Evolutionary conservation across 1,140 invertebrate species (phyloP), one percentile per base, ranked within the genome.

Genomic region (Drosophila yakuba): DNA sequence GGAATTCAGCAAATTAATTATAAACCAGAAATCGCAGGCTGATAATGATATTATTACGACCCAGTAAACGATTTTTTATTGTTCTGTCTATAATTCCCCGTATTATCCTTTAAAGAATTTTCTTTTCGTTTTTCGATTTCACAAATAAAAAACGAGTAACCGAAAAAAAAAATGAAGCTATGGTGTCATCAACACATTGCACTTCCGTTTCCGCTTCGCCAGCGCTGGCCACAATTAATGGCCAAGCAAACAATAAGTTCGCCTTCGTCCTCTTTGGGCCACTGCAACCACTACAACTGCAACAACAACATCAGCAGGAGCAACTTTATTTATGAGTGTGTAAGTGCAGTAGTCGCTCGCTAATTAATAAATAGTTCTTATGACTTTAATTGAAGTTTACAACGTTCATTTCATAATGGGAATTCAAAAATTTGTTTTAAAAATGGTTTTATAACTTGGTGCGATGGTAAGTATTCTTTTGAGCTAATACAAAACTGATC

Each of bases 141-240:
- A 72, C 35, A 47, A 64, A 51, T 44, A 61, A 62, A 68, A 50
- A 59, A 59, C 20, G 28, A 25, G 32, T 20, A 61, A 47, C 38
- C 43, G 20, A 63, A 63, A 54, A 68, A 63, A 54, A 48, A 45
- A 54, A 50, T 35, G 35, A 60, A 51, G 47, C 43, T 17, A 48
- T 78, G 78, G 74, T 85, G 78, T 86, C 74, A 86, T 62, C 60
- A 78, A 75, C 81, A 86, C 78, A 81, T 81, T 86, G 81, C 81
- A 85, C 78, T 81, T 85, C 83, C 82, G 81, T 57, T 86, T 78
- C 78, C 68, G 80, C 43, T 63, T 55, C 68, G 57, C 47, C 45
- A 75, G n/a, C 61, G 54, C 20, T 71, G 48, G 50, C 59, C 67
- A 58, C 61, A 75, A 75, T 75, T 75, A 75, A 75, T 75, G 62